Percentiles rank a stretch among this genome's conserved stretches.
phyloP scores from a whole-genome alignment of 2,113 vertebrate species.

The Peromyscus leucopus region DNA sequence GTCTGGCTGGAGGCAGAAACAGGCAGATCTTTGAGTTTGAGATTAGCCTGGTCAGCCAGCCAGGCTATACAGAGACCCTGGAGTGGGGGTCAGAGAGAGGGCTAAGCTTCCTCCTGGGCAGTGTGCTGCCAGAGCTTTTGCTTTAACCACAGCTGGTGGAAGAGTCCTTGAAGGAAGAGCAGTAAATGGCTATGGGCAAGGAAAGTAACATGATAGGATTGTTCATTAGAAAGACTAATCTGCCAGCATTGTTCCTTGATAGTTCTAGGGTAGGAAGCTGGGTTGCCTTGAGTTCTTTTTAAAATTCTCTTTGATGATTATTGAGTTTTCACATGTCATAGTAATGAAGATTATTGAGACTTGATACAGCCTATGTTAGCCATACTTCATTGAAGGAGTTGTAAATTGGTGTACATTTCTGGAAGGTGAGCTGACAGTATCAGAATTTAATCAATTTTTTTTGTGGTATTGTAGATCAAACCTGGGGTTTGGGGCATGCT shows the following conservation, averaged over 20 bases:
- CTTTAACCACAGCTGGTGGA: slow-evolving; percentile 18
- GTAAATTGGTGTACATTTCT: slow-evolving; percentile 4
- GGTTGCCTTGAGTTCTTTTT: slow-evolving; percentile 32
- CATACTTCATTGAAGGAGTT: slow-evolving; percentile 40
- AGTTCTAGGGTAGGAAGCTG: slow-evolving; percentile 3
- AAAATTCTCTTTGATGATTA: slow-evolving; percentile 46
- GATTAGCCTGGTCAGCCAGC: not conserved
- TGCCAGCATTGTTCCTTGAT: not conserved
- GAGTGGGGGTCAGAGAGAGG: not conserved
- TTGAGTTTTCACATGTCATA: not conserved
- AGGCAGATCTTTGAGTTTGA: not conserved
- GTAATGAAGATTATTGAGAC: slow-evolving; percentile 37
- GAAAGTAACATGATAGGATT: slow-evolving; percentile 16
- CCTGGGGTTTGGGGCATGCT: not conserved
- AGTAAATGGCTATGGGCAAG: not conserved
- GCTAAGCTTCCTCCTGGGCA: not conserved
- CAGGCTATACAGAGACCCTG: not conserved
- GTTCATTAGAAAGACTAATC: not conserved
- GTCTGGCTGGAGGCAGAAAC: not conserved
- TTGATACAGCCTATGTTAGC: not conserved
- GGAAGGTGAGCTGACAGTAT: not conserved
- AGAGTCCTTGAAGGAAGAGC: not conserved
- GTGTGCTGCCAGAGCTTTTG: not conserved
- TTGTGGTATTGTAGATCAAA: not conserved
- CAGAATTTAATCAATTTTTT: not conserved